Conservation (phyloP, 1,140 invertebrate species). For the Steinernema feltiae region DNA sequence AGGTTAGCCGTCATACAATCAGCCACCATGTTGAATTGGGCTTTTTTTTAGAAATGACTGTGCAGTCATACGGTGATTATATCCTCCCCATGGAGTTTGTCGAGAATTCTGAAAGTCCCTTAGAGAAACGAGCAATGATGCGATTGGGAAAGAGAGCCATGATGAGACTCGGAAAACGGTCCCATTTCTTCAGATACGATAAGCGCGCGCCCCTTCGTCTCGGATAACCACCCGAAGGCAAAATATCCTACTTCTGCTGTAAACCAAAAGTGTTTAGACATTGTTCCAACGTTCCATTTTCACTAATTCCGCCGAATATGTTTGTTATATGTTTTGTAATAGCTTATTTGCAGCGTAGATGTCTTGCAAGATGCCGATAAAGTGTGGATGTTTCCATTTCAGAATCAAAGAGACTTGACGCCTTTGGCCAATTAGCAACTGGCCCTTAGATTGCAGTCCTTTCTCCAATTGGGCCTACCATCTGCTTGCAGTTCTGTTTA, state of each 20-base stretch:
- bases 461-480: not conserved
- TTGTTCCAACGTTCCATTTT: no score
- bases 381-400: not conserved
- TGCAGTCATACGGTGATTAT: not conserved
- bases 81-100: not conserved
- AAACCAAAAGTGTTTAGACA: no score
- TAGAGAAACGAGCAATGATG: not conserved
- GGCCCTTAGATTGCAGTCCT: not conserved
- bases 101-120: not conserved
- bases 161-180: constrained; percentile 7
- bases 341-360: not conserved
- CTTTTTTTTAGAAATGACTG: not conserved
- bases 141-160: not conserved
- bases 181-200: not conserved
- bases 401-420: not conserved
- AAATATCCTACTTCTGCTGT: no score
- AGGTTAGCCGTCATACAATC: not conserved
- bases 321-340: no score
- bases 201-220: not conserved
- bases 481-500: constrained; percentile 8
- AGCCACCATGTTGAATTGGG: not conserved
- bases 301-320: no score
- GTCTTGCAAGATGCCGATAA: not conserved
- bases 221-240: not conserved
- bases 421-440: not conserved